Percentiles rank a stretch among this genome's conserved stretches.
phyloP scores from a whole-genome alignment of 2,797 vertebrate genomes.

The Synanceia verrucosa region DNA sequence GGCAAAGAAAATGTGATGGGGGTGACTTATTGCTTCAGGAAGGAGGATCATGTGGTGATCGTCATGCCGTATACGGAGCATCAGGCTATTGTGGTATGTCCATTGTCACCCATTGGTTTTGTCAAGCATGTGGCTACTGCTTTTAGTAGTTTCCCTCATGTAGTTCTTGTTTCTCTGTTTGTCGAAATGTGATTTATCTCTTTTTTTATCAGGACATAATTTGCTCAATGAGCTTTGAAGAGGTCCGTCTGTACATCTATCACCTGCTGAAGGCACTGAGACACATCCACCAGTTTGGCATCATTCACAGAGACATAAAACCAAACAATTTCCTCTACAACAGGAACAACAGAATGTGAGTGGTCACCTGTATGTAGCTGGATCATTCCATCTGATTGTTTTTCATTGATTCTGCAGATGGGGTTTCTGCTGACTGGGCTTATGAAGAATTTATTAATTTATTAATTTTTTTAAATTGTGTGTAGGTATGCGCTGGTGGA shows the following conservation, averaged over 20 bases:
- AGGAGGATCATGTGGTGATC: constrained; percentile 95
- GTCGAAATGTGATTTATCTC: background rate
- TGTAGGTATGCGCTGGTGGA: constrained; percentile 94
- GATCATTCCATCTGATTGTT: background rate
- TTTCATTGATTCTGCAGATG: background rate
- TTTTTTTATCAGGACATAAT: constrained; percentile 88
- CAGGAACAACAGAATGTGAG: constrained; percentile 88
- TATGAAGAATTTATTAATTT: background rate
- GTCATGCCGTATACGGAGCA: constrained; percentile 98
- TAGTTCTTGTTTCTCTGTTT: background rate
- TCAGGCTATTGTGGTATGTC: constrained; percentile 89
- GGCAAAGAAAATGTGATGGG: constrained; percentile 97
- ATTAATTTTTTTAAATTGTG: background rate
- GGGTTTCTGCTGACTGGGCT: background rate
- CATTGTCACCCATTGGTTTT: background rate
- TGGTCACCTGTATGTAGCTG: constrained; percentile 22
- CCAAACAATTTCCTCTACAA: constrained; percentile 88
- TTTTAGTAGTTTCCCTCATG: background rate
- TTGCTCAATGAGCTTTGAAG: constrained; percentile 89
- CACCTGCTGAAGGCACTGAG: constrained; percentile 92
- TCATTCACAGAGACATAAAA: constrained; percentile 95
- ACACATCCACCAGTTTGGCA: constrained; percentile 95
- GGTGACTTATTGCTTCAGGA: constrained; percentile 95
- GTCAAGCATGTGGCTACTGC: background rate
- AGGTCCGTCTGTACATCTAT: constrained; percentile 93